Conservation (phyloP, 35 echinoderm and acorn worm species). For the Ptychodera flava region DNA sequence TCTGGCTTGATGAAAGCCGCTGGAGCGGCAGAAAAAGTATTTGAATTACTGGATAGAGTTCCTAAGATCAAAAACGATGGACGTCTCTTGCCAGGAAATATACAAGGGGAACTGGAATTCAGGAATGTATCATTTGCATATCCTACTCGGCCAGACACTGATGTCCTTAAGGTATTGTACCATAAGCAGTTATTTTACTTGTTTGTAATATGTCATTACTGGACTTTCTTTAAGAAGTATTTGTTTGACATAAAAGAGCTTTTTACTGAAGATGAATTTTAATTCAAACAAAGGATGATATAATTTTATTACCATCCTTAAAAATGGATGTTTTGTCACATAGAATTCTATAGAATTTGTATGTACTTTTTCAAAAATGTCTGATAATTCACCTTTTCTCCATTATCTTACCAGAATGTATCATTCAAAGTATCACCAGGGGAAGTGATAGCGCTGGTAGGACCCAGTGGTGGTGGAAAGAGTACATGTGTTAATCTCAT, state of each 20-base stretch:
- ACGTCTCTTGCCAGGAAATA: constrained; percentile 30
- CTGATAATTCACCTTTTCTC: too few species aligned
- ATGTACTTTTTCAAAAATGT: too few species aligned
- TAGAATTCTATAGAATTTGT: too few species aligned
- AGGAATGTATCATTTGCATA: constrained; percentile 75
- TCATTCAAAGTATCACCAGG: constrained; percentile 64
- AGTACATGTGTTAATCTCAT: constrained; percentile 71
- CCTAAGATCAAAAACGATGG: constrained; percentile 66
- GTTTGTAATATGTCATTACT: too few species aligned
- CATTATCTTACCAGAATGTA: constrained; percentile 45
- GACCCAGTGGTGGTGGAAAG: constrained; percentile 88
- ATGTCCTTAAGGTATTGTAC: constrained; percentile 74
- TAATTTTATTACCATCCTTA: too few species aligned
- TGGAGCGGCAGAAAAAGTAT: constrained; percentile 81
- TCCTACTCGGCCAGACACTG: constrained; percentile 56
- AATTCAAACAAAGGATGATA: too few species aligned
- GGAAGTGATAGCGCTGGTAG: constrained; percentile 76
- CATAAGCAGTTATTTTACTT: too few species aligned
- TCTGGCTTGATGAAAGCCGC: constrained; percentile 77
- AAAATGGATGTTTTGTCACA: too few species aligned
- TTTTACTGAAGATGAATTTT: too few species aligned
- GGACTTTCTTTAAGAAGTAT: too few species aligned
- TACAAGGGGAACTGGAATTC: constrained; percentile 74
- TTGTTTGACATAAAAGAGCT: too few species aligned
- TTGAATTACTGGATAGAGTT: constrained; percentile 72